A percentile compares a stretch with the other conserved stretches of the same genome.
phyloP scores from a whole-genome alignment of 2,888 invertebrate genomes.

The Chouioia cunea region DNA sequence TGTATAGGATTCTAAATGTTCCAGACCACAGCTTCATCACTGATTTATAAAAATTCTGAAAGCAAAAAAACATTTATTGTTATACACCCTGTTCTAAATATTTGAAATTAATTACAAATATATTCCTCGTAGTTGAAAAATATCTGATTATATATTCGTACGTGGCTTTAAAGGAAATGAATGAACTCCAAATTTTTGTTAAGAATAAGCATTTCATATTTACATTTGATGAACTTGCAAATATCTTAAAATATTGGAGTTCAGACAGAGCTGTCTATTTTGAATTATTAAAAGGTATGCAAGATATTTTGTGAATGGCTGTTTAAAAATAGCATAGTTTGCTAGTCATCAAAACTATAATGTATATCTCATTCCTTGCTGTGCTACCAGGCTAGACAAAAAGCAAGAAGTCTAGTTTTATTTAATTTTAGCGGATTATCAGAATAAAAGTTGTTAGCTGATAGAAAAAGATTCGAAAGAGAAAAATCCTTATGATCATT shows the following conservation, averaged over 20 bases:
- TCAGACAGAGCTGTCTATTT: slow-evolving; percentile 13
- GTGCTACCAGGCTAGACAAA: slow-evolving; percentile 24
- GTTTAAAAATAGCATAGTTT: slow-evolving; percentile 37
- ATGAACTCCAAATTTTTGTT: too few relatives aligned
- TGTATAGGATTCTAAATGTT: slow-evolving; percentile 55
- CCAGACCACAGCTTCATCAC: slow-evolving; percentile 60
- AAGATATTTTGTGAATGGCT: slow-evolving; percentile 41
- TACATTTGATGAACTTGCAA: slow-evolving; percentile 30
- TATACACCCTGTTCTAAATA: too few relatives aligned
- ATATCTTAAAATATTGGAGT: slow-evolving; percentile 10
- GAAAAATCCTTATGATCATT: not conserved
- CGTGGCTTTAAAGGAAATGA: too few relatives aligned
- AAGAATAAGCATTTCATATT: too few relatives aligned
- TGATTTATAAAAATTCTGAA: slow-evolving; percentile 51
- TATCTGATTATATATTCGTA: too few relatives aligned
- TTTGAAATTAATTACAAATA: too few relatives aligned
- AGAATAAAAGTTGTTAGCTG: slow-evolving; percentile 2
- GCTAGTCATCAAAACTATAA: slow-evolving; percentile 39
- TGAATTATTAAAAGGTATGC: slow-evolving; percentile 39
- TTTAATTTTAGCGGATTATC: slow-evolving; percentile 21
- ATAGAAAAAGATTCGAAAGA: not conserved
- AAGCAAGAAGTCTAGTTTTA: slow-evolving; percentile 26
- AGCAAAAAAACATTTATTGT: slow-evolving; percentile 47
- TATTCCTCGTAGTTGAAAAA: too few relatives aligned
- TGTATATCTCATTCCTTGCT: slow-evolving; percentile 35